Evolutionary conservation across 2,888 invertebrate species (phyloP).

Genomic region (Tortricodes alternella): DNA sequence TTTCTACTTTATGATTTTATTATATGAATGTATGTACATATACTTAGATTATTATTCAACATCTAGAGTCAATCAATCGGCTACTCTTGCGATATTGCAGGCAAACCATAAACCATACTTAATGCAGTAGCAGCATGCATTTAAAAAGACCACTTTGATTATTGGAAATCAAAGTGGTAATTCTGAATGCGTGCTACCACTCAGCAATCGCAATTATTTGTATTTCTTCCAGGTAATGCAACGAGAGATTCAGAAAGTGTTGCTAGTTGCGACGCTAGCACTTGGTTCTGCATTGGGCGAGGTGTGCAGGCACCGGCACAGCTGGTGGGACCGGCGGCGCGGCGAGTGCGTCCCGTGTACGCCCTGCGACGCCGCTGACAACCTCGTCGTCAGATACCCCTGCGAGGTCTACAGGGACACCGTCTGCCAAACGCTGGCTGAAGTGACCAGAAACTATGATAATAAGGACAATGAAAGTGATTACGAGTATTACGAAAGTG

Average conservation of each 20-base stretch:
- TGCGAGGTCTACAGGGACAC: slow-evolving; percentile 90
- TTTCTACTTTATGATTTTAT: too few species aligned
- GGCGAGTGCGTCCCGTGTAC: slow-evolving; percentile 88
- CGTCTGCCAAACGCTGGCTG: slow-evolving; percentile 86
- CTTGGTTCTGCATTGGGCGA: slow-evolving; percentile 57
- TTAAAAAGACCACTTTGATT: too few species aligned
- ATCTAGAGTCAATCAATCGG: too few species aligned
- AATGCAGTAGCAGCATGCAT: too few species aligned
- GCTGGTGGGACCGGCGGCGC: slow-evolving; percentile 87
- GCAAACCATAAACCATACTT: too few species aligned
- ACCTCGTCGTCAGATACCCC: slow-evolving; percentile 85
- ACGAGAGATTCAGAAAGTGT: slow-evolving; percentile 66
- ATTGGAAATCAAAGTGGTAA: too few species aligned
- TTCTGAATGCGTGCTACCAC: neutral
- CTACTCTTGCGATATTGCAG: too few species aligned
- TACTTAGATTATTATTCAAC: too few species aligned
- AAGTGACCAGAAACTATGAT: slow-evolving; percentile 55
- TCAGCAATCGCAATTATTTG: neutral
- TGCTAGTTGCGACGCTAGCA: slow-evolving; percentile 70
- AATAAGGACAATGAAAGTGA: slow-evolving; percentile 57
- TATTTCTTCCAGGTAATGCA: slow-evolving; percentile 69
- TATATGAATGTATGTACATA: too few species aligned
- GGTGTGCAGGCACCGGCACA: slow-evolving; percentile 80
- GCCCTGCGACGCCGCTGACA: slow-evolving; percentile 82
- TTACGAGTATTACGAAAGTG: slow-evolving; percentile 70